A percentile compares a stretch with the other conserved stretches of the same genome.
phyloP scores from a whole-genome alignment of 2,113 vertebrate genomes.

The Spheniscus mendiculus region DNA sequence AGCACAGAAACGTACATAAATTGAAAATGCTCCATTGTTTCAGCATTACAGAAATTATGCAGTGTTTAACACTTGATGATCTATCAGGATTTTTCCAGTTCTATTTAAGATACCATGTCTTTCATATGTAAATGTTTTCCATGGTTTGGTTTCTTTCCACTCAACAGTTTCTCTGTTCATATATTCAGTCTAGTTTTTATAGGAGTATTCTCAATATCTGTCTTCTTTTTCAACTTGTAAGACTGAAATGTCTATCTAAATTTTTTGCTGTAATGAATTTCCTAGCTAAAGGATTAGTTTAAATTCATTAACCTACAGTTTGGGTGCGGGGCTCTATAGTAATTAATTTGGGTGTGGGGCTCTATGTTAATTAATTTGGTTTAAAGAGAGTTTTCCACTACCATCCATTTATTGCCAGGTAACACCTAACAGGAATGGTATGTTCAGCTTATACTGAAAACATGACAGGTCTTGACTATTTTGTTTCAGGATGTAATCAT shows the following conservation, averaged over 20 bases:
- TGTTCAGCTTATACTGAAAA: neutral
- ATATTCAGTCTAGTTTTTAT: neutral
- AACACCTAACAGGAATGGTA: neutral
- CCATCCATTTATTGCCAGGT: neutral
- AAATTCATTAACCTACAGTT: neutral
- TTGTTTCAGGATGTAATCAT: neutral
- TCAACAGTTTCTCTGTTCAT: neutral
- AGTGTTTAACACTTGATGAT: neutral
- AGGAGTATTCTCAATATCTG: neutral
- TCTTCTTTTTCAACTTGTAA: neutral
- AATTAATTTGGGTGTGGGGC: neutral
- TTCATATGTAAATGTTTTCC: neutral
- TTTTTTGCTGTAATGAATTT: neutral
- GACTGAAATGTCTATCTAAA: neutral
- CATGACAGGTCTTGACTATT: neutral
- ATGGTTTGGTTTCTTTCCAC: neutral
- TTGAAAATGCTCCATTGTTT: neutral
- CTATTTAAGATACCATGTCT: neutral
- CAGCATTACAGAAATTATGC: neutral
- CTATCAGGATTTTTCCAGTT: neutral
- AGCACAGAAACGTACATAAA: neutral
- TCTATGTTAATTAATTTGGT: neutral
- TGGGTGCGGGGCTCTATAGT: neutral
- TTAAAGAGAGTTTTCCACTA: neutral
- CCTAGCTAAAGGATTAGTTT: neutral